These are phyloP conservation scores for Ylistrum balloti DNA, from an alignment of 1,140 invertebrate species.

Conservation along the genomic window DNA sequence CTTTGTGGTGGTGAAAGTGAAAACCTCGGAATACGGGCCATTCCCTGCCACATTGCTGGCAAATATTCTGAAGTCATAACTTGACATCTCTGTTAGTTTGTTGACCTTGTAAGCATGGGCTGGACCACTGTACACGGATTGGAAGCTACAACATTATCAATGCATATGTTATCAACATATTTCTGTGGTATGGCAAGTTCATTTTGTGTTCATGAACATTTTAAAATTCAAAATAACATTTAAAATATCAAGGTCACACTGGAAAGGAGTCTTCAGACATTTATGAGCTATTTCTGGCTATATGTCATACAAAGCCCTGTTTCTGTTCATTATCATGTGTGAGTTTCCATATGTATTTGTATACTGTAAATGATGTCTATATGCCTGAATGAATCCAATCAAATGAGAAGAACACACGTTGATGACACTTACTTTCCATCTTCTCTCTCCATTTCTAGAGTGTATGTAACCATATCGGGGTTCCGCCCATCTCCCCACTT, in stretches of 20 bases:
- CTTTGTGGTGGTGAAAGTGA: conserved; percentile 87
- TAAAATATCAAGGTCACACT: too few relatives aligned
- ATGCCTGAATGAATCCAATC: too few relatives aligned
- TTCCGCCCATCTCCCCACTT: conserved; percentile 91
- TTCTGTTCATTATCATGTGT: too few relatives aligned
- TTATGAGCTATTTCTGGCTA: too few relatives aligned
- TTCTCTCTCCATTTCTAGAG: conserved; percentile 86
- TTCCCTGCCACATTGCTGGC: conserved; percentile 92
- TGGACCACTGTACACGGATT: conserved; percentile 90
- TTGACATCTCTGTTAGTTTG: conserved; percentile 89
- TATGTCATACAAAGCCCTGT: too few relatives aligned
- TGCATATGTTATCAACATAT: background rate
- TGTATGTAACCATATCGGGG: conserved; percentile 88
- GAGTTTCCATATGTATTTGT: too few relatives aligned
- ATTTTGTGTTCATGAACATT: too few relatives aligned
- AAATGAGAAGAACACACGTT: too few relatives aligned
- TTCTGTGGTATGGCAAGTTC: too few relatives aligned
- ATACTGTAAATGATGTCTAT: too few relatives aligned
- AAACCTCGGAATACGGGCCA: conserved; percentile 89
- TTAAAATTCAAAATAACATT: too few relatives aligned
- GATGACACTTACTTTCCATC: conserved; percentile 76
- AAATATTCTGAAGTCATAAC: conserved; percentile 91
- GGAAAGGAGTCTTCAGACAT: too few relatives aligned
- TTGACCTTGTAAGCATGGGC: conserved; percentile 90
- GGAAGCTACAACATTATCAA: conserved; percentile 83